Percentiles rank a stretch among this genome's conserved stretches.
Evolutionary conservation across 2,797 vertebrate species (phyloP).

Genomic region (Anguilla obscura): DNA sequence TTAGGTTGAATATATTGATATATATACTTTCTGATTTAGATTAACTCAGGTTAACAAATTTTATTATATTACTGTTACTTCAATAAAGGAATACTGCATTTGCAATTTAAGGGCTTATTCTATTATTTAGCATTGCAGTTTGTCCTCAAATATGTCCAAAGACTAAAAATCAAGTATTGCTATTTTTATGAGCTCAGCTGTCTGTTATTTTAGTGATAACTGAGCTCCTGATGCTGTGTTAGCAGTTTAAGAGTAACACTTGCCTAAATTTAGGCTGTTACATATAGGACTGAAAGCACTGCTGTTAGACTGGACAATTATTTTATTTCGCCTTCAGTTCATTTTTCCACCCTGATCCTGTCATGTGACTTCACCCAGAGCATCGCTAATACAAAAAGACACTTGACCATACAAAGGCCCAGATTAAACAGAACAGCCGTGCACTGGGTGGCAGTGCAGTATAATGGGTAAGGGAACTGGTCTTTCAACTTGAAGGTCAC

Average conservation of each 20-base stretch:
- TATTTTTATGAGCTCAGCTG: background rate
- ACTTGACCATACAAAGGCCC: background rate
- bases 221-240: background rate
- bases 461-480: too few species aligned
- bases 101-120: background rate
- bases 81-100: constrained; percentile 24
- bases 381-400: background rate
- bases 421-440: background rate
- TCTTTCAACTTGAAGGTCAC: too few species aligned
- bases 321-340: background rate
- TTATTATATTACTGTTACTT: constrained; percentile 18
- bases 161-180: background rate
- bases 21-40: background rate
- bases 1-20: constrained; percentile 9
- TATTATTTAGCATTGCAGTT: background rate
- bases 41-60: background rate
- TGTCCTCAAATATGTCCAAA: background rate
- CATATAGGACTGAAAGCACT: background rate
- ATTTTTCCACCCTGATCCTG: background rate
- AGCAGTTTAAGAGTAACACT: background rate
- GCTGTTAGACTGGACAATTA: background rate
- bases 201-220: background rate
- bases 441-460: too few species aligned
- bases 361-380: background rate
- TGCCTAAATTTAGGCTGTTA: background rate